These are phyloP conservation scores for Lophura nycthemera DNA, from an alignment of 2,113 vertebrate genomes.

Conservation along the genomic window DNA sequence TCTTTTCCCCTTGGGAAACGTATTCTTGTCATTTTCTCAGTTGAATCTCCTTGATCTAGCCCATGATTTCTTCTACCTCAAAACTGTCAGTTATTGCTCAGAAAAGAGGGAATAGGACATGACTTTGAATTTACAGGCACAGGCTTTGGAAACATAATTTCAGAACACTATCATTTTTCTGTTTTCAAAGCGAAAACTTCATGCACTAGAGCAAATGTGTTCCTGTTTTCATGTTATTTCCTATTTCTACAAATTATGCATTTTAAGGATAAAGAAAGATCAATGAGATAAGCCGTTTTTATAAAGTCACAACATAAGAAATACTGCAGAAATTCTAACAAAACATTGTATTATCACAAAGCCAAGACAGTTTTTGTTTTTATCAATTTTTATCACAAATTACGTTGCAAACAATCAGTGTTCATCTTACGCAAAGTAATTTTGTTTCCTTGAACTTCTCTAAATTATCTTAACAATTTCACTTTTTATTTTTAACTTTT, in stretches of 20 bases:
- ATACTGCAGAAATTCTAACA: not conserved
- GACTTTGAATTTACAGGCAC: not conserved
- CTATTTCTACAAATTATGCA: not conserved
- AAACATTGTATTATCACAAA: not conserved
- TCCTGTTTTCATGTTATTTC: not conserved
- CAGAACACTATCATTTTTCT: not conserved
- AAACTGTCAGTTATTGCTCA: not conserved
- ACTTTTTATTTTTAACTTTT: not conserved
- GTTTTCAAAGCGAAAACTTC: not conserved
- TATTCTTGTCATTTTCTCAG: not conserved
- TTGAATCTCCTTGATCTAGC: not conserved
- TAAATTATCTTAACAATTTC: not conserved
- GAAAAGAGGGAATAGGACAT: not conserved
- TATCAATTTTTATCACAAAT: not conserved
- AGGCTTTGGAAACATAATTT: not conserved
- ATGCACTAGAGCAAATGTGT: not conserved
- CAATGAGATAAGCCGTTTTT: not conserved
- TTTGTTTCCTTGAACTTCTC: not conserved
- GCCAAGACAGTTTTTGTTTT: not conserved
- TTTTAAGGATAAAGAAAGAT: not conserved
- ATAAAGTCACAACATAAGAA: not conserved
- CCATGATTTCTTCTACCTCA: not conserved
- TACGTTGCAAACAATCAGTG: not conserved
- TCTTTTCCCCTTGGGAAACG: not conserved
- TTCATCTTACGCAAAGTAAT: not conserved